These are phyloP conservation scores for Potamarius usumacintae DNA, from an alignment of 2,113 vertebrate genomes.

Conservation along the genomic window DNA sequence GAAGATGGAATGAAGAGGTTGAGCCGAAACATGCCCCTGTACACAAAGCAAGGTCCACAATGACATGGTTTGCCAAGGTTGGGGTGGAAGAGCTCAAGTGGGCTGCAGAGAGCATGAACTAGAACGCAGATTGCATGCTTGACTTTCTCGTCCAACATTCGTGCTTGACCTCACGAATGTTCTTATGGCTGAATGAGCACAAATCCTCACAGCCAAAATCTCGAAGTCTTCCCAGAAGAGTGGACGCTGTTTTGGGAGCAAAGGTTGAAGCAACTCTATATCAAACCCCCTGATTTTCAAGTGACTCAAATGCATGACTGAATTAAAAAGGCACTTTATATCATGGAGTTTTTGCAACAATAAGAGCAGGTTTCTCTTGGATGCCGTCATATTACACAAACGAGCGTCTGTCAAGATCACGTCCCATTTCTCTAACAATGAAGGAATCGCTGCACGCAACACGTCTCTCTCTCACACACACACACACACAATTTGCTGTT, in stretches of 20 bases:
- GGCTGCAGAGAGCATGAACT: too few relatives aligned
- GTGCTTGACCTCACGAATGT: too few relatives aligned
- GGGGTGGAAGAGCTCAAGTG: too few relatives aligned
- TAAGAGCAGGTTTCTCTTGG: not conserved
- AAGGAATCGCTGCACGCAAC: not conserved
- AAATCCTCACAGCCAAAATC: too few relatives aligned
- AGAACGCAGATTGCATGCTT: too few relatives aligned
- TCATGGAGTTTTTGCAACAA: not conserved
- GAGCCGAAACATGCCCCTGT: too few relatives aligned
- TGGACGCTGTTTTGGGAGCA: not conserved
- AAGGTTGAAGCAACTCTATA: not conserved
- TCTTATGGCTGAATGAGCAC: too few relatives aligned
- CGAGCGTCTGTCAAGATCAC: slow-evolving; percentile 8
- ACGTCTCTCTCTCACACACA: not conserved
- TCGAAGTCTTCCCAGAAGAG: too few relatives aligned
- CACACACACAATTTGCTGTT: not conserved
- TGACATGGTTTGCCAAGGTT: too few relatives aligned
- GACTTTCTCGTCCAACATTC: too few relatives aligned
- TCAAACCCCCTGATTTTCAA: not conserved
- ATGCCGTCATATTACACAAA: slow-evolving; percentile 21
- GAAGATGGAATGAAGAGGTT: too few relatives aligned
- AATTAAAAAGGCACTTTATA: not conserved
- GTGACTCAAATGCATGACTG: not conserved
- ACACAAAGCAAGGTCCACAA: too few relatives aligned
- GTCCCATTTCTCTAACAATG: slow-evolving; percentile 18